Base-by-base conservation (phyloP, 2,797 vertebrate genomes). In the Mormyrops boulengeri region DNA sequence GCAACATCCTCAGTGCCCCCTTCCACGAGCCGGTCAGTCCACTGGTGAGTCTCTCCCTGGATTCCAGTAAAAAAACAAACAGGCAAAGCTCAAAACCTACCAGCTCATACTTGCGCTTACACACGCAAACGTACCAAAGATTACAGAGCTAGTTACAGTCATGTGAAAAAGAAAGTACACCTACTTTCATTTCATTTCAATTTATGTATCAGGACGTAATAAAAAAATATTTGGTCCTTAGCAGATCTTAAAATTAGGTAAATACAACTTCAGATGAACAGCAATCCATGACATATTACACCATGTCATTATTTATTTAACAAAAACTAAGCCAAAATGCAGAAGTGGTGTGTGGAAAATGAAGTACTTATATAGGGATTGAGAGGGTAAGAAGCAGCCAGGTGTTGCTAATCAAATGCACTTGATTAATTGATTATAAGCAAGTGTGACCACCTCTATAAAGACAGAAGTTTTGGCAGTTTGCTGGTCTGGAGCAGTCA, bases 21-120 rank as follows among this genome's bases (percentile, higher is more conserved):
- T 99, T 99, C 93, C 99, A 99, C 0, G 99, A 99, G 88, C 99
- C 99, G 0, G 99, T 99, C 94, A 99, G 99, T 92, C 98, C 98
- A 0, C 95, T 99, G 93, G 99, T 99, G 94, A 98, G 97, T 94
- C 30, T 26, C 6, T 57, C 47, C 9, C 26, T 38, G 9, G 11
- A 26, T 50, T 2, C 47, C 22, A 50, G 9, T 85, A 0, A 52
- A 53, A n/a, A 22, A 9, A 14, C 0, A 50, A 14, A 9, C 1
- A 12, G 44, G 19, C 41, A 6, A 53, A 30, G 22, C 22, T 47
- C n/a, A 7, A 41, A 77, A 2, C 34, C 14, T 41, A 77, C 30
- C 69, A 77, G 38, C 73, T 80, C 73, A 38, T 38, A 77, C 14
- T 2, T 17, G 14, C 17, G 11, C 30, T 17, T 77, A 77, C 34